These are phyloP conservation scores for Botia almorhae DNA, from an alignment of 2,797 vertebrate species.

Conservation along the genomic window DNA sequence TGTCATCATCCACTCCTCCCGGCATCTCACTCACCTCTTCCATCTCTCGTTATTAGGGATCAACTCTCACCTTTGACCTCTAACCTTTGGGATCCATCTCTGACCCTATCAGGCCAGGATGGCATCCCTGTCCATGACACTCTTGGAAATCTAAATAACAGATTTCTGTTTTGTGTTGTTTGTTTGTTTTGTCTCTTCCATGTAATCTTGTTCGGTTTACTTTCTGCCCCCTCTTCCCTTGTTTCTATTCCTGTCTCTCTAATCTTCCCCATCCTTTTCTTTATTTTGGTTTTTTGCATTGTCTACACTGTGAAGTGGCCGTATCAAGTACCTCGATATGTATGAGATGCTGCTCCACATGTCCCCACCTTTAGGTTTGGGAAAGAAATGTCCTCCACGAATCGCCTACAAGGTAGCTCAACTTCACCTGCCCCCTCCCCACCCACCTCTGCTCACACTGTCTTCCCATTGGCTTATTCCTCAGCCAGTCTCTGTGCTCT, in stretches of 20 bases:
- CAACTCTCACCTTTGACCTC: conserved; percentile 57
- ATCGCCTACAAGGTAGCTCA: conserved; percentile 98
- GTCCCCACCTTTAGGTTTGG: conserved; percentile 99
- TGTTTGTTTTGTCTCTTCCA: conserved; percentile 59
- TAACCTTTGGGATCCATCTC: conserved; percentile 65
- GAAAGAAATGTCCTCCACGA: conserved; percentile 98
- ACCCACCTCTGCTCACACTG: conserved; percentile 66
- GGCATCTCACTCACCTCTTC: conserved; percentile 67
- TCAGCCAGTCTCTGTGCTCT: conserved; percentile 73
- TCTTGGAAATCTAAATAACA: conserved; percentile 86
- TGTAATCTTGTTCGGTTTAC: conserved; percentile 61
- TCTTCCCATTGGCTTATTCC: conserved; percentile 72
- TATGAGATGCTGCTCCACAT: conserved; percentile 99
- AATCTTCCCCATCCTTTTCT: conserved; percentile 69
- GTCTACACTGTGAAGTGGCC: conserved; percentile 85
- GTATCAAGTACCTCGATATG: conserved; percentile 99
- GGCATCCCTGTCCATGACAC: conserved; percentile 74
- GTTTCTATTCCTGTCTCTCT: conserved; percentile 68
- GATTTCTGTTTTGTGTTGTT: conserved; percentile 85
- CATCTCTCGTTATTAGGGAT: conserved; percentile 69
- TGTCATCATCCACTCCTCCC: conserved; percentile 59
- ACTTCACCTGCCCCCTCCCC: conserved; percentile 58
- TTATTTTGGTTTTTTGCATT: conserved; percentile 67
- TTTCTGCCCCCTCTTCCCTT: conserved; percentile 58
- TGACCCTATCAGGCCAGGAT: conserved; percentile 67